Conservation (phyloP, 1,140 invertebrate genomes). For the Yoshiicerus persimilis region DNA sequence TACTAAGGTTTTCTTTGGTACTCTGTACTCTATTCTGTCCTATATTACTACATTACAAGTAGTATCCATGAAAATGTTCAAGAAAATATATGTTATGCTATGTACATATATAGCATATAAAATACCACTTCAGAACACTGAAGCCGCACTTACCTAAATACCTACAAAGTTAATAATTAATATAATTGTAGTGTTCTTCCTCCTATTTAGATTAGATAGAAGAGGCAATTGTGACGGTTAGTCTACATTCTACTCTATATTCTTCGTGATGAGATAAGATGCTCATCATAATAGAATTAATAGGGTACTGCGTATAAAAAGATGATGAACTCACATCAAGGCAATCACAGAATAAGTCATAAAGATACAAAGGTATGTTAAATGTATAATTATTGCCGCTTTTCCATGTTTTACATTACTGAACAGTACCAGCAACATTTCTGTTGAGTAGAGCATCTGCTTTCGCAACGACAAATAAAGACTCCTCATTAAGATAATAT, state of each 20-base stretch:
- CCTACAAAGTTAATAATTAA: not conserved
- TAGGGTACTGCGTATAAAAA: not conserved
- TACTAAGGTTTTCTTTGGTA: no score
- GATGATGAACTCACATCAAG: not conserved
- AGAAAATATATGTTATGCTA: no score
- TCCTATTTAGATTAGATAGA: not conserved
- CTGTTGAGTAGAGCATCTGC: no score
- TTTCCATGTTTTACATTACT: not conserved
- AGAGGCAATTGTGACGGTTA: not conserved
- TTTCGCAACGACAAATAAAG: not conserved
- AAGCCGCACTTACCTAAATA: not conserved
- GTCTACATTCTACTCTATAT: not conserved
- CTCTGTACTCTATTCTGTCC: no score
- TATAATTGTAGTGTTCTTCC: not conserved
- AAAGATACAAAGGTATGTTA: not conserved
- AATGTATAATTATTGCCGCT: not conserved
- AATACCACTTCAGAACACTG: not conserved
- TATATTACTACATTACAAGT: no score
- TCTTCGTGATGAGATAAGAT: slow-evolving; percentile 1
- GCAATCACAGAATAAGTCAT: not conserved
- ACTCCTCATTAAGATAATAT: not conserved
- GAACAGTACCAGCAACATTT: no score
- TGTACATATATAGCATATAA: not conserved
- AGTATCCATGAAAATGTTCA: not conserved
- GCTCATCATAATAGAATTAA: not conserved